Base-by-base conservation (phyloP, 2,888 invertebrate species). In the Gymnocheta viridis region DNA sequence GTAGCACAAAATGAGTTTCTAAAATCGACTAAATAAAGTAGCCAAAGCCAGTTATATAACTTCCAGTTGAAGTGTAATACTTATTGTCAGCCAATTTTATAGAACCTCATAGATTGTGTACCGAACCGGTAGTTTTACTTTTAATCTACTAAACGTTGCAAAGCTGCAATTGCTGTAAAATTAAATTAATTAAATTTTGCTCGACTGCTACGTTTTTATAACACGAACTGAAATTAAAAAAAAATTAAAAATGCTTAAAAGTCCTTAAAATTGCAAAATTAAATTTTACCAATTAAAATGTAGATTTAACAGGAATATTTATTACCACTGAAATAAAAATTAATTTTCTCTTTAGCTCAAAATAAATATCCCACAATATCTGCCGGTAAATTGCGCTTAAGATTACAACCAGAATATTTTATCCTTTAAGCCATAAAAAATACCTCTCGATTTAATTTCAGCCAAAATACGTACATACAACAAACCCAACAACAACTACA, bases 401-500 rank as follows among this genome's bases (percentile, higher is more conserved):
- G 7, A 5, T 22, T 12, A 22, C n/a, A 44, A 54, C 10, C 44
- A 22, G 29, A 38, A 9, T 38, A 29, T 32, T 54, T 1, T 49
- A 60, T 69, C 35, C 17, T 47, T 67, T 17, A 14, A 29, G 38
- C 17, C 47, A 41, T 19, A 47, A 77, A 49, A 35, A 60, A 41
- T 29, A 29, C 7, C 38, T 62, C n/a, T 44, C 2, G 10, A 64
- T 79, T 72, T 64, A 62, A 64, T 72, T 47, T 56, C 47, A 22
- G 24, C 1, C 17, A 58, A 38, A 44, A 19, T n/a, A n/a, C n/a
- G n/a, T n/a, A n/a, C 27, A 60, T 47, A 47, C 77, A 47, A 49
- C 56, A 56, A 51, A 62, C 22, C 41, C n/a, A 22, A 49, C n/a
- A 44, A 6, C 10, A 44, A 12, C 10, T 2, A 9, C 49, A 7